Percentiles rank a stretch among this genome's conserved stretches.
Conservation (phyloP, 2,888 invertebrate species). For the Apotomis betuletana region DNA sequence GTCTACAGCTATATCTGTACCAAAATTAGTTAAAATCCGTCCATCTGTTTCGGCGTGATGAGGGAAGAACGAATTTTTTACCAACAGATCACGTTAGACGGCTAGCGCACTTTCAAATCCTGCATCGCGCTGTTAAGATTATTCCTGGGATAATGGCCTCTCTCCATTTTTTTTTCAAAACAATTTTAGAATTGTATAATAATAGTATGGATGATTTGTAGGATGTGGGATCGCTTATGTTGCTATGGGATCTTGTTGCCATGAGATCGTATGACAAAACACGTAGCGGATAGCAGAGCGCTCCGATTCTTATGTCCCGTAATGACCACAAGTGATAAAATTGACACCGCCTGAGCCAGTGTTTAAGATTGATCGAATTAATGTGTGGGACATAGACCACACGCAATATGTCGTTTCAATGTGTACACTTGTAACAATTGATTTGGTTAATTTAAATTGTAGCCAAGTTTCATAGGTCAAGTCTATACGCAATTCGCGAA, state of each 20-base stretch:
- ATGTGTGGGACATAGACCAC: constrained; percentile 44
- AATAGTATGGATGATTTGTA: too few relatives aligned
- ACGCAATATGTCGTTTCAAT: constrained; percentile 41
- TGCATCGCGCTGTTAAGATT: too few relatives aligned
- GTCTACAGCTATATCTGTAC: too few relatives aligned
- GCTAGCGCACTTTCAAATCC: too few relatives aligned
- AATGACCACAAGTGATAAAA: constrained; percentile 51
- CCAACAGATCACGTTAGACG: too few relatives aligned
- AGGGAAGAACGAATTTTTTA: too few relatives aligned
- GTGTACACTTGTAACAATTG: constrained; percentile 17
- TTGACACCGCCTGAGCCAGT: constrained; percentile 54
- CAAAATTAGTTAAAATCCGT: too few relatives aligned
- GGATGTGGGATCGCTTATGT: neutral
- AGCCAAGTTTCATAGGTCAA: neutral
- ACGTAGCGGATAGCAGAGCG: constrained; percentile 41
- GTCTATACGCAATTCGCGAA: neutral
- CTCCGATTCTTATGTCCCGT: constrained; percentile 48
- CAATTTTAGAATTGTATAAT: too few relatives aligned
- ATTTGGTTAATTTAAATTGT: neutral
- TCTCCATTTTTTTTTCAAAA: too few relatives aligned
- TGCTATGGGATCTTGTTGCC: constrained; percentile 25
- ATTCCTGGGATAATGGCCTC: too few relatives aligned
- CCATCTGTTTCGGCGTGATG: too few relatives aligned
- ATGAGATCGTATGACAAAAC: constrained; percentile 46
- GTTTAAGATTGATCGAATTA: constrained; percentile 49